A percentile compares a stretch with the other conserved stretches of the same genome.
phyloP scores from a whole-genome alignment of 2,797 vertebrate species.

The Pristis pectinata region DNA sequence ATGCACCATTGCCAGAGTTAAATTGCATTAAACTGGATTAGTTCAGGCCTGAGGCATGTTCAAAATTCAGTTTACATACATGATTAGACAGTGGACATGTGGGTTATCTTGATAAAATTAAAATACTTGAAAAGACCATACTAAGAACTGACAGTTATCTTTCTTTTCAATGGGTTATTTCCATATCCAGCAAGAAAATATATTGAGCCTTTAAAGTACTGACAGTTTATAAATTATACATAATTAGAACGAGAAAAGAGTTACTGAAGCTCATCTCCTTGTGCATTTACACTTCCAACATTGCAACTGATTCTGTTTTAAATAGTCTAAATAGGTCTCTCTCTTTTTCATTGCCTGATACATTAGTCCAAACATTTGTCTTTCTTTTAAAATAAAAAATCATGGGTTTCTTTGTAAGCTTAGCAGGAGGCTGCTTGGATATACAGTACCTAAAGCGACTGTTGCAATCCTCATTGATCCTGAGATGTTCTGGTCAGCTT shows the following conservation, averaged over 20 bases:
- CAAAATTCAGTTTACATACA: not conserved
- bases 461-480: not conserved
- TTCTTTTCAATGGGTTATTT: not conserved
- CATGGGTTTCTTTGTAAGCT: not conserved
- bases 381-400: not conserved
- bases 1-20: not conserved
- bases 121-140: not conserved
- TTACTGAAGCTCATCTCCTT: not conserved
- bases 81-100: not conserved
- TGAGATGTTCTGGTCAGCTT: not conserved
- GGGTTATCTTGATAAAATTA: conserved; percentile 3
- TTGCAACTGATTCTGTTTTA: not conserved
- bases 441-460: not conserved
- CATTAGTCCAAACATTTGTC: not conserved
- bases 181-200: not conserved
- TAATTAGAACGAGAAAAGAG: conserved; percentile 9
- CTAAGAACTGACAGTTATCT: not conserved
- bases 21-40: not conserved
- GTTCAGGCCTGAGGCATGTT: not conserved
- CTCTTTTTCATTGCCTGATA: not conserved
- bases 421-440: not conserved
- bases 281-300: not conserved
- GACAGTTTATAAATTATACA: not conserved
- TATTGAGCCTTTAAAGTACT: not conserved
- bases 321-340: not conserved